Evolutionary conservation across 2,888 invertebrate species (phyloP).

Genomic region (Xylota segnis): DNA sequence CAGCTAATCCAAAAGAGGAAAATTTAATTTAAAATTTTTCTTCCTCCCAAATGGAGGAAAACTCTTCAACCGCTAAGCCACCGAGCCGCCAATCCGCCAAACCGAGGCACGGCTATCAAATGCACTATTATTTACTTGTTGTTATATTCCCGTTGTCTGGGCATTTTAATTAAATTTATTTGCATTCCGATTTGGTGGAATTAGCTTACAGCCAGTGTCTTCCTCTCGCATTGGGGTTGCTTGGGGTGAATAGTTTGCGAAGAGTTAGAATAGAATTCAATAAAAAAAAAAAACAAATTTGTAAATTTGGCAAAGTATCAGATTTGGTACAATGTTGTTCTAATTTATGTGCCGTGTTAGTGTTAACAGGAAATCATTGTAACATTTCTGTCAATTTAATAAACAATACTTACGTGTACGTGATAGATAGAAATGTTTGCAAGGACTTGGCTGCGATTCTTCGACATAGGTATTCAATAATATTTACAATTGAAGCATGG

Average conservation of each 20-base stretch:
- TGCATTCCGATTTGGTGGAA: slow-evolving; percentile 31
- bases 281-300: neutral
- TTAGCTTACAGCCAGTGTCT: slow-evolving; percentile 5
- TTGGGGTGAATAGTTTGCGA: neutral
- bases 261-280: neutral
- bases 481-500: no score
- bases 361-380: no score
- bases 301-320: slow-evolving; percentile 15
- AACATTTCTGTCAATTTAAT: no score
- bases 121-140: slow-evolving; percentile 19
- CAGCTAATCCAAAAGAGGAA: slow-evolving; percentile 39
- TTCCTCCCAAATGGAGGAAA: slow-evolving; percentile 4
- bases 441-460: no score
- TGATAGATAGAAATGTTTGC: no score
- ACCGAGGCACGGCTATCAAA: slow-evolving; percentile 31
- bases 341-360: neutral
- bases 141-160: slow-evolving; percentile 49
- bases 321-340: neutral
- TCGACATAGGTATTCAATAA: no score
- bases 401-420: no score
- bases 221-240: neutral
- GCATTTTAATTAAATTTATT: slow-evolving; percentile 66
- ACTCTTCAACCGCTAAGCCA: neutral
- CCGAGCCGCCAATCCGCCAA: slow-evolving; percentile 14
- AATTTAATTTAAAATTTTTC: slow-evolving; percentile 54